Base-by-base conservation (phyloP, 2,113 vertebrate species). In the Gavia stellata region DNA sequence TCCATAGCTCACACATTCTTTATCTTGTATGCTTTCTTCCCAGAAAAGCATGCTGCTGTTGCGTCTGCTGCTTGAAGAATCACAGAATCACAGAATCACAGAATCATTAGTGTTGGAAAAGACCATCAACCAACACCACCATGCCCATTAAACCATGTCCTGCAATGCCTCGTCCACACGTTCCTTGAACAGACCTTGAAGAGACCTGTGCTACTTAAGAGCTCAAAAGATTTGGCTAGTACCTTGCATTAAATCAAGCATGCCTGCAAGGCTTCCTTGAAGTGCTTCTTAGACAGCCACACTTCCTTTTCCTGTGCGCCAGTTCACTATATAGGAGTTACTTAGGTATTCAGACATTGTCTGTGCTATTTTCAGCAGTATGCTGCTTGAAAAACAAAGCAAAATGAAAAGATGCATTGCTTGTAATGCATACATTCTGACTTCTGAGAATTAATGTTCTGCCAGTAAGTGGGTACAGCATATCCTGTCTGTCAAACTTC, bases 401-500 rank as follows among this genome's bases (percentile, higher is more conserved):
- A 87, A 92, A 91, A 89, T 42, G 3, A 81, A 85, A 91, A 91
- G 92, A 91, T 91, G 26, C 24, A 49, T 89, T 92, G 66, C 88
- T 91, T 94, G 62, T 85, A 96, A 85, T 62, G 67, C 89, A 95
- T 77, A 87, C 29, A 87, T 91, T 97, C 83, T 92, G 92, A 94
- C 91, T 89, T 94, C 78, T 95, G 84, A 58, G 92, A 97, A 92
- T 95, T 85, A 95, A 92, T 91, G 92, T 72, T 92, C 86, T 94
- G 61, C 77, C 74, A 92, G 83, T 97, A 97, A 96, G 74, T 96
- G 79, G 84, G 77, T 88, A 91, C 42, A 62, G 31, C 0, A 0
- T 82, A 97, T 85, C 62, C 89, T 86, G 94, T 94, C 92, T 94
- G 84, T 95, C 91, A 96, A 95, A 95, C 94, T 97, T 90, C 95